Conservation (phyloP, 2,113 vertebrate species). For the Oryzias javanicus region DNA sequence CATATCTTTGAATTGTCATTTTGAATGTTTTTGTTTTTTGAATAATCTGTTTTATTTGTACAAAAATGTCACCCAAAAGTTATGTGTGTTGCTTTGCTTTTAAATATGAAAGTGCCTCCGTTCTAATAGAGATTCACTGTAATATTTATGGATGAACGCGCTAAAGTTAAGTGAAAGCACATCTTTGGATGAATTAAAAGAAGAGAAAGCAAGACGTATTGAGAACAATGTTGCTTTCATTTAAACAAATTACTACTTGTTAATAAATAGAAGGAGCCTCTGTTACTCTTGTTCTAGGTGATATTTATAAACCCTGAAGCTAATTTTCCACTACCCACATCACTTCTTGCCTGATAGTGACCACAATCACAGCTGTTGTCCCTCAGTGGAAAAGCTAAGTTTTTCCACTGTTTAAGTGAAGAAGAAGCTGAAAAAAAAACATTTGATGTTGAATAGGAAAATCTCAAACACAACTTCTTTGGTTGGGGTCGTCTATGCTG, state of each 20-base stretch:
- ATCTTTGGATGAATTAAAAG: not conserved
- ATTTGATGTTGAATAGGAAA: no score
- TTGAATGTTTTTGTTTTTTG: not conserved
- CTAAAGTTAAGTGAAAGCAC: not conserved
- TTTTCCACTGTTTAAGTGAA: slow-evolving; percentile 1
- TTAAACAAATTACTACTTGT: not conserved
- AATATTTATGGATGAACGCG: not conserved
- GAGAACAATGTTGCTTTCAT: slow-evolving; percentile 17
- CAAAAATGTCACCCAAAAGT: no score
- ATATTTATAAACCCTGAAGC: slow-evolving; percentile 43
- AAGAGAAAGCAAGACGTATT: not conserved
- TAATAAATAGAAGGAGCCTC: not conserved
- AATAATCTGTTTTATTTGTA: not conserved
- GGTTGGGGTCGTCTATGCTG: no score
- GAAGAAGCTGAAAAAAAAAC: no score
- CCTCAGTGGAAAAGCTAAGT: slow-evolving; percentile 2
- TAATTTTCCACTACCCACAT: slow-evolving; percentile 14
- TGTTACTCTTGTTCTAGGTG: slow-evolving; percentile 30
- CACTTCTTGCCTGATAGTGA: not conserved
- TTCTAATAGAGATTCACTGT: not conserved
- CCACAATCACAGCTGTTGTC: not conserved
- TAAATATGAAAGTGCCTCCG: no score
- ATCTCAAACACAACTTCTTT: no score
- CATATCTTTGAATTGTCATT: no score
- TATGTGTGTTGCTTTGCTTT: no score